phyloP scores from a whole-genome alignment of 2,113 vertebrate species.

The Syngnathoides biaculeatus region DNA sequence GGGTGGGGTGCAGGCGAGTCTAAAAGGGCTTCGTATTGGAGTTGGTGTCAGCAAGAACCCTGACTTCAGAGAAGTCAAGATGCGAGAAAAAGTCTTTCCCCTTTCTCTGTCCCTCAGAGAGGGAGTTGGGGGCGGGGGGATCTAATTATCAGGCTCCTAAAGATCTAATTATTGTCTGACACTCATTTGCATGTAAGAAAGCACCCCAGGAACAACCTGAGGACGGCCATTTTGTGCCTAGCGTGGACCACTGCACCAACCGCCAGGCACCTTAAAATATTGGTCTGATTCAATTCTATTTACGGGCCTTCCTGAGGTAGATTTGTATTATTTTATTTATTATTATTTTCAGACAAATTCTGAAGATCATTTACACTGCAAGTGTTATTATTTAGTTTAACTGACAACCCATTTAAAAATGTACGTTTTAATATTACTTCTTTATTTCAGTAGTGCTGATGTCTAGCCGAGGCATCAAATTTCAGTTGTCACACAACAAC shows the following conservation, averaged over 20 bases:
- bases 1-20: neutral
- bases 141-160: slow-evolving; percentile 74
- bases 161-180: slow-evolving; percentile 71
- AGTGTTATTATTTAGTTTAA: neutral
- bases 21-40: slow-evolving; percentile 1
- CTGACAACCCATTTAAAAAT: neutral
- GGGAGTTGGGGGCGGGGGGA: slow-evolving; percentile 57
- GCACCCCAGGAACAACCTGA: slow-evolving; percentile 58
- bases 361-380: neutral
- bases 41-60: slow-evolving; percentile 47
- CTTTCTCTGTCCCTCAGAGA: slow-evolving; percentile 52
- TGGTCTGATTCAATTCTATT: neutral
- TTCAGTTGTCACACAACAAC: no score
- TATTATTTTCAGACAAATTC: neutral
- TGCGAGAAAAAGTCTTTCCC: slow-evolving; percentile 56
- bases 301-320: neutral
- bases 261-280: slow-evolving; percentile 17
- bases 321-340: neutral
- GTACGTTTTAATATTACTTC: no score
- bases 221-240: slow-evolving; percentile 68
- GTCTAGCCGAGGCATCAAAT: no score
- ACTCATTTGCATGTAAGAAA: slow-evolving; percentile 72
- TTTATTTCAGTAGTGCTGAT: no score
- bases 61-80: slow-evolving; percentile 57
- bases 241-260: slow-evolving; percentile 41